Evolutionary conservation across 2,113 vertebrate genomes (phyloP), one percentile per base, ranked within the genome.

Genomic region (Rafetus swinhoei): DNA sequence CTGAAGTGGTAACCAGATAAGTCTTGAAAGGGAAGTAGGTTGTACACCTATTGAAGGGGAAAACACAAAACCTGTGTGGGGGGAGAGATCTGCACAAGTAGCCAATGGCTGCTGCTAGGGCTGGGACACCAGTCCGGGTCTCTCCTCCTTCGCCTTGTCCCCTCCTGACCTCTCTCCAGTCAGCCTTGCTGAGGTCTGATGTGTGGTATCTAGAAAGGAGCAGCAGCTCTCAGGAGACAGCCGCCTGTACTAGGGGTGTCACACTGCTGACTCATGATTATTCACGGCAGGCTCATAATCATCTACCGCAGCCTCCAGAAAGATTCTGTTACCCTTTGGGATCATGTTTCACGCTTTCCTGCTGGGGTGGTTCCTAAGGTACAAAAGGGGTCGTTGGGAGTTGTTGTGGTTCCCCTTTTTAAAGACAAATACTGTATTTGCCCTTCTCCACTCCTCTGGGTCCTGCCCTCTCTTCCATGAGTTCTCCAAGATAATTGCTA

Each of bases 1-100:
- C 87, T 79, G 76, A 97, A 97, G 82, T 96, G 0, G 24, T 99
- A 99, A 35, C 98, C 98, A 29, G 95, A 95, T 29, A 98, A 89
- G 59, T 96, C 97, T 90, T 97, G 96, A 2, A 98, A 18, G 11
- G 98, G 98, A 94, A 99, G 97, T 55, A 96, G 87, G 53, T 55
- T 94, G 90, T 98, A 98, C 19, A 99, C 86, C 99, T 99, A 95
- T 59, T 56, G 88, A 54, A 29, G 45, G 50, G 45, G 11, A 62
- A 93, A 91, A 79, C 15, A 85, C 13, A 94, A 57, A 85, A 72
- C 1, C 0, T 32, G 2, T 79, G 3, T 54, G 1, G 79, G 2
- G 76, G 50, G 0, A 54, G 81, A 88, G 22, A 50, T 32, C 29
- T 65, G n/a, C 35, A 79, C 22, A n/a, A 29, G 53, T 32, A 32